Evolutionary conservation across 2,888 invertebrate genomes (phyloP).

Genomic region (Apotomis capreana): DNA sequence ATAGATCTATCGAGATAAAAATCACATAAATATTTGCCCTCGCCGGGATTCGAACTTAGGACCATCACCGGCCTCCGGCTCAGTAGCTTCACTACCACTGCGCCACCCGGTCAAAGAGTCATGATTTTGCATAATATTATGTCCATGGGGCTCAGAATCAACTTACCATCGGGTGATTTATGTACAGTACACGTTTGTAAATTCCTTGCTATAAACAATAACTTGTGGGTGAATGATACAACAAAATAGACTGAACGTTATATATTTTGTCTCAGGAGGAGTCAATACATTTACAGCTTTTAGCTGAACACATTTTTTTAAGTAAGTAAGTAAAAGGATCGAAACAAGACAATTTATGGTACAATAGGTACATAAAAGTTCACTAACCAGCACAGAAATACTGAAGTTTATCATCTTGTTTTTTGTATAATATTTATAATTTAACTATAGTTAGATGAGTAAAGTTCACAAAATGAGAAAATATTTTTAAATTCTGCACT

Average conservation of each 20-base stretch:
- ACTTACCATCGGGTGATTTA: too few relatives aligned
- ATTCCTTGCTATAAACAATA: background rate
- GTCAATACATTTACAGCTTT: slow-evolving; percentile 64
- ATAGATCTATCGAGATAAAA: too few relatives aligned
- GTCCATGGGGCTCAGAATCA: too few relatives aligned
- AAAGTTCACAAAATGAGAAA: slow-evolving; percentile 11
- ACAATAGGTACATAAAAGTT: slow-evolving; percentile 6
- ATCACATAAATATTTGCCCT: too few relatives aligned
- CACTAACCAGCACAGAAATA: slow-evolving; percentile 14
- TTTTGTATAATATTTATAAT: background rate
- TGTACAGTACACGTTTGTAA: too few relatives aligned
- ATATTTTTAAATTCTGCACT: slow-evolving; percentile 7
- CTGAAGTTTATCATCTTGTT: background rate
- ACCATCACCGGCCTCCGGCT: too few relatives aligned
- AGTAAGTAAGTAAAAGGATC: slow-evolving; percentile 24
- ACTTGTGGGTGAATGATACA: slow-evolving; percentile 15
- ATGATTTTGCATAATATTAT: too few relatives aligned
- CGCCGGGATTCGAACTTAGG: too few relatives aligned
- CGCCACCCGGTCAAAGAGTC: too few relatives aligned
- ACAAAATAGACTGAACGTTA: slow-evolving; percentile 54
- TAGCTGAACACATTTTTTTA: slow-evolving; percentile 61
- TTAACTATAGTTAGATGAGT: background rate
- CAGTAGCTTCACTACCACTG: too few relatives aligned
- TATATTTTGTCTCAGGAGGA: slow-evolving; percentile 61
- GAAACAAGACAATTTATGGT: slow-evolving; percentile 24